Conservation (phyloP, 92 coral and sea anemone genomes). For the Epizoanthus scotinus region DNA sequence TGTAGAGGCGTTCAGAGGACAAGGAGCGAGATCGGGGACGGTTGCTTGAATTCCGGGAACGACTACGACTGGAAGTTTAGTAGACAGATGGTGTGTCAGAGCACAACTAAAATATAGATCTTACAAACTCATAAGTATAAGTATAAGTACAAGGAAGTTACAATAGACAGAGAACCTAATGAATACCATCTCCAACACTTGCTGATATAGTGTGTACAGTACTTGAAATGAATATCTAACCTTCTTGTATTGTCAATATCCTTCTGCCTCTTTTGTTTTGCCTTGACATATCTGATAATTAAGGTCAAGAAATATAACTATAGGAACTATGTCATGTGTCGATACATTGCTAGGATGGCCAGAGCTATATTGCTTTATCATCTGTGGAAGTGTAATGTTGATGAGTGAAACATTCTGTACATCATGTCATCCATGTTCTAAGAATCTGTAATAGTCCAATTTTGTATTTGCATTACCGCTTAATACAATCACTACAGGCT, state of each 20-base stretch:
- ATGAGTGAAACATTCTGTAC: too few relatives aligned
- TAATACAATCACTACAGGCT: too few relatives aligned
- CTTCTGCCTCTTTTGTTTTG: constrained; percentile 80
- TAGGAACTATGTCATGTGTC: neutral
- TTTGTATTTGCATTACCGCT: too few relatives aligned
- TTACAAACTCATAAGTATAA: too few relatives aligned
- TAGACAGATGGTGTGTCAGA: neutral
- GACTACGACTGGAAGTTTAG: constrained; percentile 57
- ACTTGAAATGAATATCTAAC: constrained; percentile 36
- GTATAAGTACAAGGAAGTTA: too few relatives aligned
- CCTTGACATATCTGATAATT: constrained; percentile 80
- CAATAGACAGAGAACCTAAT: too few relatives aligned
- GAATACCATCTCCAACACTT: too few relatives aligned
- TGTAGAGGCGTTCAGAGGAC: constrained; percentile 88
- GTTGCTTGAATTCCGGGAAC: constrained; percentile 71
- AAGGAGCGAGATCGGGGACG: constrained; percentile 87
- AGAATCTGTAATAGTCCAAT: too few relatives aligned
- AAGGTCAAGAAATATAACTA: constrained; percentile 25
- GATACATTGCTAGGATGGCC: neutral
- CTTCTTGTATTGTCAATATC: constrained; percentile 79
- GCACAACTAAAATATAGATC: neutral
- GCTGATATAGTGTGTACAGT: too few relatives aligned
- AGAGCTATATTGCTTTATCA: too few relatives aligned
- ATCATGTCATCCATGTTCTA: too few relatives aligned
- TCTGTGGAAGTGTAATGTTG: too few relatives aligned